These are phyloP conservation scores for Cryptocheilus praepositus DNA, from an alignment of 2,888 invertebrate genomes.

Conservation along the genomic window DNA sequence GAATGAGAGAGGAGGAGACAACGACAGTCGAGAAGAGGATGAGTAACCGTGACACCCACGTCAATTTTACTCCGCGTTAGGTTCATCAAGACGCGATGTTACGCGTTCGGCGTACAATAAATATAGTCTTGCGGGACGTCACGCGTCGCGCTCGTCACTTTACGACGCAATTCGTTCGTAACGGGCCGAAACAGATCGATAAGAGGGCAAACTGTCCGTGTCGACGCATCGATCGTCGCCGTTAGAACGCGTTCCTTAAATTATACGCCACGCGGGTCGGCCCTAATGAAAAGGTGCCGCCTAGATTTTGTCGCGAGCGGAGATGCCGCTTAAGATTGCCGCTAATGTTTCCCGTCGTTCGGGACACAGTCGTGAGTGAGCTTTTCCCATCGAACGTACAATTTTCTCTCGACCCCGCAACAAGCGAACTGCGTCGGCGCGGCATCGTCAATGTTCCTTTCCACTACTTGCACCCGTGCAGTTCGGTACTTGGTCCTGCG, in stretches of 20 bases:
- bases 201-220: slow-evolving; percentile 23
- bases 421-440: too few species aligned
- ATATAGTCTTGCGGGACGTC: neutral
- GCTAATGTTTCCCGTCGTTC: slow-evolving; percentile 9
- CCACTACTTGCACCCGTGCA: too few species aligned
- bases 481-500: too few species aligned
- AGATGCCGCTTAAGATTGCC: slow-evolving; percentile 19
- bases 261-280: slow-evolving; percentile 31
- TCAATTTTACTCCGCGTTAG: slow-evolving; percentile 1
- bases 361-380: too few species aligned
- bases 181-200: slow-evolving; percentile 28
- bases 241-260: slow-evolving; percentile 28
- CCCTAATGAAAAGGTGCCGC: slow-evolving; percentile 23
- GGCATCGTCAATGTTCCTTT: too few species aligned
- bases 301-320: slow-evolving; percentile 26
- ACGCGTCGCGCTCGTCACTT: slow-evolving; percentile 5
- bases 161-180: slow-evolving; percentile 22
- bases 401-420: too few species aligned
- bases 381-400: too few species aligned
- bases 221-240: slow-evolving; percentile 30
- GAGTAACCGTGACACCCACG: slow-evolving; percentile 2
- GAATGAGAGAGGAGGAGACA: too few species aligned
- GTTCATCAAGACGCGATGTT: slow-evolving; percentile 21
- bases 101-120: neutral
- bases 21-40: slow-evolving; percentile 2